These are phyloP conservation scores for Melanostoma scalare DNA, from an alignment of 2,888 invertebrate genomes.

Conservation along the genomic window DNA sequence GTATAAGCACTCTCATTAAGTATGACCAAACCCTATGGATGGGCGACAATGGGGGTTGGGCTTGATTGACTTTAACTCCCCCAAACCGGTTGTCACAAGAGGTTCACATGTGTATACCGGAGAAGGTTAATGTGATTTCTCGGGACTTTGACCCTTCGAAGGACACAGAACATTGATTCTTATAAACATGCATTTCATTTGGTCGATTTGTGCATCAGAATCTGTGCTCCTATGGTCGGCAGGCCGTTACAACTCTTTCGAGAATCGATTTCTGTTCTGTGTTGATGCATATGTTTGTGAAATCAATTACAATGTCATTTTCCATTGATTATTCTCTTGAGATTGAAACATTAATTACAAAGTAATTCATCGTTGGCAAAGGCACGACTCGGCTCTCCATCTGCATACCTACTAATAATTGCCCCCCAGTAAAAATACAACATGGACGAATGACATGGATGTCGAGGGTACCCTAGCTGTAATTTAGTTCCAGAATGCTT, in stretches of 20 bases:
- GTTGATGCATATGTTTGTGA: constrained; percentile 61
- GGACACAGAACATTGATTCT: constrained; percentile 62
- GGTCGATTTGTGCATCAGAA: constrained; percentile 42
- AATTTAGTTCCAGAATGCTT: constrained; percentile 29
- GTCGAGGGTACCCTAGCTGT: constrained; percentile 21
- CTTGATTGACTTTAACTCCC: constrained; percentile 15
- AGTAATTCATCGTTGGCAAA: constrained; percentile 56
- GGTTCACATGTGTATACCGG: constrained; percentile 42
- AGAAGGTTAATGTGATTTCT: constrained; percentile 54
- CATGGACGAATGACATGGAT: constrained; percentile 10
- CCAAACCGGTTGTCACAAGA: constrained; percentile 51
- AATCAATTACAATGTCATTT: constrained; percentile 72
- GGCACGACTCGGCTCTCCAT: not conserved
- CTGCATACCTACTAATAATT: constrained; percentile 37
- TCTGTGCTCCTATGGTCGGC: not conserved
- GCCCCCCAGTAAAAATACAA: constrained; percentile 47
- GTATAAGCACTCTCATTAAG: constrained; percentile 68
- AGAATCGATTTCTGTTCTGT: not conserved
- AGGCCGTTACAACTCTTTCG: constrained; percentile 1
- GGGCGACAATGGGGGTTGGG: constrained; percentile 11
- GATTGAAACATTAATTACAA: constrained; percentile 70
- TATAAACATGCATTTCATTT: constrained; percentile 66
- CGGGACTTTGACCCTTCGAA: constrained; percentile 19
- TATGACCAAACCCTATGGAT: constrained; percentile 46
- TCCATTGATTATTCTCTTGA: constrained; percentile 70